phyloP scores from a whole-genome alignment of 23 tunicate species.

The Phallusia fumigata region DNA sequence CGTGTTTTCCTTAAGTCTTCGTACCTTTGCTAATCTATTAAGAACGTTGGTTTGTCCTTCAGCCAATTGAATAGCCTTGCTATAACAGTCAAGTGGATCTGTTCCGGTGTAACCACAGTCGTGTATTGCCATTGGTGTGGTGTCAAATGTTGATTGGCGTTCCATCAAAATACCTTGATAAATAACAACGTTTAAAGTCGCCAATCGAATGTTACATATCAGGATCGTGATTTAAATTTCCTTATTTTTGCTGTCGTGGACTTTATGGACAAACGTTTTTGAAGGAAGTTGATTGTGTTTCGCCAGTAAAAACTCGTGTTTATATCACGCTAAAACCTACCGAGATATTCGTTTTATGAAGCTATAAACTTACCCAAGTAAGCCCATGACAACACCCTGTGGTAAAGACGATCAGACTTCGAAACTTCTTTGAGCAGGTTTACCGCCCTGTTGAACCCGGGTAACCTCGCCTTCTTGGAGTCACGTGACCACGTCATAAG shows the following conservation, averaged over 20 bases:
- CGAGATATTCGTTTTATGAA: not conserved
- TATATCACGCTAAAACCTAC: not conserved
- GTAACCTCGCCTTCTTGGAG: conserved; percentile 51
- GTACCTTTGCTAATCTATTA: conserved; percentile 70
- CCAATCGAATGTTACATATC: too few relatives aligned
- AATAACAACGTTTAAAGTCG: too few relatives aligned
- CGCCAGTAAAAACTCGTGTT: not conserved
- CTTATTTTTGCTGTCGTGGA: too few relatives aligned
- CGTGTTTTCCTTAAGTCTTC: not conserved
- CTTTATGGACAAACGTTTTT: too few relatives aligned
- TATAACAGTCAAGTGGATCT: conserved; percentile 75
- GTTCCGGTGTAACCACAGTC: conserved; percentile 87
- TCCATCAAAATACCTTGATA: conserved; percentile 70
- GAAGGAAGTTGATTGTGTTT: too few relatives aligned
- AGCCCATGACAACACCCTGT: conserved; percentile 59
- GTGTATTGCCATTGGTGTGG: conserved; percentile 94
- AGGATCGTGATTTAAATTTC: too few relatives aligned
- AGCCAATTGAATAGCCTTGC: conserved; percentile 76
- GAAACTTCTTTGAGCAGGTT: conserved; percentile 62
- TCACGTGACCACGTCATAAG: conserved; percentile 53
- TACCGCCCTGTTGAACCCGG: conserved; percentile 73
- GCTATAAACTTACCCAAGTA: conserved; percentile 54
- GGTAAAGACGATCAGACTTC: conserved; percentile 48
- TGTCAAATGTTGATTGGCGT: conserved; percentile 68
- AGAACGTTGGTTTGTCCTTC: conserved; percentile 53